phyloP scores from a whole-genome alignment of 2,113 vertebrate species.

The Pristiophorus japonicus region DNA sequence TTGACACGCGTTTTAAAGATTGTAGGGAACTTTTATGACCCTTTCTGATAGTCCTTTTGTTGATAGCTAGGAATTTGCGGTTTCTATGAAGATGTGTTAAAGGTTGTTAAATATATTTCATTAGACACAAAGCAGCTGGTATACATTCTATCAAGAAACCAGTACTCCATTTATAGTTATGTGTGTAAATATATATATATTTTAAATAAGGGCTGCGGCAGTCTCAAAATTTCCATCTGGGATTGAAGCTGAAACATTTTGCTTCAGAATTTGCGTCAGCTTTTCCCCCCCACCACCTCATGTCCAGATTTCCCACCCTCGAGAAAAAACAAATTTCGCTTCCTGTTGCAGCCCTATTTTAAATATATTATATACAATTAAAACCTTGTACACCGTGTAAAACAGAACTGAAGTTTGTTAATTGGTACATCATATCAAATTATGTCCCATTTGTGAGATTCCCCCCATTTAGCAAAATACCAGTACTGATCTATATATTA shows the following conservation, averaged over 20 bases:
- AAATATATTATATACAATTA: conserved; percentile 34
- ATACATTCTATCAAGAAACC: background rate
- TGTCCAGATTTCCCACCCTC: background rate
- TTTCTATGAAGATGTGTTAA: background rate
- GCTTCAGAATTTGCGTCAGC: background rate
- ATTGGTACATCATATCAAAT: conserved; percentile 1
- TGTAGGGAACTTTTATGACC: background rate
- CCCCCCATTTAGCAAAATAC: background rate
- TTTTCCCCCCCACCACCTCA: background rate
- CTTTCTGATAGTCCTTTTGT: background rate
- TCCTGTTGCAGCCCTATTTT: conserved; percentile 11
- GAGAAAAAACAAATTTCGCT: background rate
- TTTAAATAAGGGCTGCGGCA: background rate
- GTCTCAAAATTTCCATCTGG: background rate
- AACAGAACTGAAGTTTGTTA: background rate
- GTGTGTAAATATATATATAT: background rate
- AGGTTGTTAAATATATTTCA: background rate
- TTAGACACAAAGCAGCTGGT: background rate
- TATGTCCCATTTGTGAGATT: background rate
- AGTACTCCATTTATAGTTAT: background rate
- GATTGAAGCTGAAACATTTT: background rate
- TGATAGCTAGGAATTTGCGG: background rate
- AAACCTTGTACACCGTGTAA: background rate
- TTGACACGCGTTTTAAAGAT: background rate
- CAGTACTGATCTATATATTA: background rate